A percentile compares a stretch with the other conserved stretches of the same genome.
Conservation (phyloP, 2,797 vertebrate genomes). For the Gymnocypris eckloni region DNA sequence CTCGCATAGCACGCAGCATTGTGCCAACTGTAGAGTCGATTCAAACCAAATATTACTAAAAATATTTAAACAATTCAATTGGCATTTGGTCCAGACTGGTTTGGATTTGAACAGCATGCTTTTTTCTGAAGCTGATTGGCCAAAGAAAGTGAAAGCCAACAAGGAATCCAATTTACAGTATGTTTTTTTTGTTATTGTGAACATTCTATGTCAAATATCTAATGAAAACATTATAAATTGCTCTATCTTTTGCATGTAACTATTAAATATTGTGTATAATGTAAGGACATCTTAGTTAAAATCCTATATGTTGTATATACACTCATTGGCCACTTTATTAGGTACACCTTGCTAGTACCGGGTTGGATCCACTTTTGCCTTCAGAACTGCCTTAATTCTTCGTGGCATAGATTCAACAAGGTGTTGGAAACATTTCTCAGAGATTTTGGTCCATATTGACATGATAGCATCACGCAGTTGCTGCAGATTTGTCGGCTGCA, state of each 20-base stretch:
- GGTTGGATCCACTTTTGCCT: no score
- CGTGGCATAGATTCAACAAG: no score
- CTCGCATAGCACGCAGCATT: neutral
- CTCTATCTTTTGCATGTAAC: neutral
- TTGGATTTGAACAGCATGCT: neutral
- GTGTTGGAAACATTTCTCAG: no score
- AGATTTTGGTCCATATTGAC: no score
- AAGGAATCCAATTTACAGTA: neutral
- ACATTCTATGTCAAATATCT: neutral
- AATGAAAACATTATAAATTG: neutral
- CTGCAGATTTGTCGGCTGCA: no score
- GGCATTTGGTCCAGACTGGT: neutral
- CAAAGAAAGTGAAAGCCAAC: neutral
- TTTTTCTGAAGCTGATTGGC: neutral
- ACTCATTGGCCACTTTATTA: no score
- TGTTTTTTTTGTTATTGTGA: neutral
- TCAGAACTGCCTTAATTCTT: no score
- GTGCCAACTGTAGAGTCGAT: neutral
- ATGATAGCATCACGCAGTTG: no score
- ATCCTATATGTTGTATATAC: neutral
- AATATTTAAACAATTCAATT: neutral
- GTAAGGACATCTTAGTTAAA: no score
- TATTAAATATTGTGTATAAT: no score
- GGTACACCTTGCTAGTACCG: no score
- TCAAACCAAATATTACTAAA: neutral